phyloP scores from a whole-genome alignment of 1,140 invertebrate species.

The Drosophila nigromelanica region DNA sequence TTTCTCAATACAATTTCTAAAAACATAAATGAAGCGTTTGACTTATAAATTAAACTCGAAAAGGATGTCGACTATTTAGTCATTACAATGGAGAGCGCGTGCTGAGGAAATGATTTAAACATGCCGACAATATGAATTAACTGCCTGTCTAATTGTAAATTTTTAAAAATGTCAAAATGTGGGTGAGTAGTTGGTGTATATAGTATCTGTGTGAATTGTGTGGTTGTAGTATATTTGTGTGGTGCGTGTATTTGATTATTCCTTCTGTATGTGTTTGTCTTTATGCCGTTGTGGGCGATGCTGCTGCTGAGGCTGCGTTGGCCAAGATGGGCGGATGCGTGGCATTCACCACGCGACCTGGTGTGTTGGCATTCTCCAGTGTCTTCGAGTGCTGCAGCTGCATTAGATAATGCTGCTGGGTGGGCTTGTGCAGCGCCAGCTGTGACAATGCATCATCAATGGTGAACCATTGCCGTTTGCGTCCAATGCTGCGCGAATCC shows the following conservation, averaged over 20 bases:
- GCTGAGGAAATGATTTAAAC: constrained; percentile 40
- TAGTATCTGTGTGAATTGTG: constrained; percentile 31
- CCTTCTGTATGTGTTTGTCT: constrained; percentile 28
- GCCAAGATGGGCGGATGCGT: constrained; percentile 74
- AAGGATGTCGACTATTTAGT: constrained; percentile 41
- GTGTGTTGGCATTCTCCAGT: constrained; percentile 69
- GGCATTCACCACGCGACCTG: constrained; percentile 68
- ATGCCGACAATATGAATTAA: constrained; percentile 62
- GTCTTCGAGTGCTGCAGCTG: constrained; percentile 86
- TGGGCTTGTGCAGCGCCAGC: constrained; percentile 94
- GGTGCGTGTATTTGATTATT: constrained; percentile 33
- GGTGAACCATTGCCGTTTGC: constrained; percentile 96
- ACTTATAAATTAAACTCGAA: constrained; percentile 71
- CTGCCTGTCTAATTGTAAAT: constrained; percentile 80
- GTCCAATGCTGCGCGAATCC: constrained; percentile 94
- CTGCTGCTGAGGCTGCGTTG: constrained; percentile 65
- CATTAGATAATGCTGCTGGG: constrained; percentile 94
- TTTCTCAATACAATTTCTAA: constrained; percentile 66
- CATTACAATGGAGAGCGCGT: constrained; percentile 30
- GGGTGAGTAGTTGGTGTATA: constrained; percentile 9
- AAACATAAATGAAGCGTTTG: constrained; percentile 66
- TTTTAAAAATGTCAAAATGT: constrained; percentile 74
- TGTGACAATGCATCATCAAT: constrained; percentile 94
- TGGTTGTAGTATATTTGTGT: constrained; percentile 16
- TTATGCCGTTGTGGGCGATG: constrained; percentile 79